Evolutionary conservation across 2,888 invertebrate genomes (phyloP), one percentile per base, ranked within the genome.

Genomic region (Globia sparganii): DNA sequence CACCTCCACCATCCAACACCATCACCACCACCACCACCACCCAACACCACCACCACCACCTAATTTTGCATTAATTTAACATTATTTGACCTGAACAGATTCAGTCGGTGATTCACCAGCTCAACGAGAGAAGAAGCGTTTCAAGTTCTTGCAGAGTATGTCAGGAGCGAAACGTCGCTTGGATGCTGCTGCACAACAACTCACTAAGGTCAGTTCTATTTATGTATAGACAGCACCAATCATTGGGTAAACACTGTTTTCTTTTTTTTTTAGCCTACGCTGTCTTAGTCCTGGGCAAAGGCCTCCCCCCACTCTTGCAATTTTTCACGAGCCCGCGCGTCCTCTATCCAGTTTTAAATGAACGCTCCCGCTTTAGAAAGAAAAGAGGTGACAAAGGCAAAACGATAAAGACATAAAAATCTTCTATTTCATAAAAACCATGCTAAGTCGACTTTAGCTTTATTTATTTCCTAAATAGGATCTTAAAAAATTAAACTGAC

Each of bases 141-240:
- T 92, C 0, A 82, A 91, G 56, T 93, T 93, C 64, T 77, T 89
- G 4, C 88, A 83, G 13, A 88, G 88, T 0, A 73, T 89, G 31
- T 59, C 89, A 0, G 81, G 77, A 1, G 87, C 90, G 5, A 90
- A 87, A 34, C 85, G 85, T 0, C 87, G 84, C 28, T 66, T 93
- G 46, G 79, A 77, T 4, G 85, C 88, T 0, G 91, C 90, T 0
- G 89, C 90, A 5, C 84, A 89, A 53, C 88, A 88, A 25, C 79
- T 93, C 5, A 80, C 88, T 6, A 83, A 90, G 87, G 90, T 89
- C 34, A 21, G 66, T 40, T 0, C 21, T 84, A 59, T 5, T 84
- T 46, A 46, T 31, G 4, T 11, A 0, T 31, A 43, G 2, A 13
- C 0, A 34, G 67, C 37, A 15, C 18, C 28, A 21, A 21, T 31